phyloP scores from a whole-genome alignment of 2,797 vertebrate species.

The Corythornis leucogaster region DNA sequence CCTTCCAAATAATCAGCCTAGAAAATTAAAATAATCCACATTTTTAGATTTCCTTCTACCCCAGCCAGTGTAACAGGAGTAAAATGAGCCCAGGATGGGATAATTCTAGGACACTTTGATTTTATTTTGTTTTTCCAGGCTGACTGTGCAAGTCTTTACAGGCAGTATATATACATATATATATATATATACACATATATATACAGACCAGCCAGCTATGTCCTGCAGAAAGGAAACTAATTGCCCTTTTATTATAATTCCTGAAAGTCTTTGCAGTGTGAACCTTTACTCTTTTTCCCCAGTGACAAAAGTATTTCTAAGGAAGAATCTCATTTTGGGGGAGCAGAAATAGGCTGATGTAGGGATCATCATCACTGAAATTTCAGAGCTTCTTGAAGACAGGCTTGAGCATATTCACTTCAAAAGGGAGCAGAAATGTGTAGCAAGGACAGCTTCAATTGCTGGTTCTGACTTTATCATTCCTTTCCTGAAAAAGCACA shows the following conservation, averaged over 20 bases:
- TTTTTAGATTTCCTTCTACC: background rate
- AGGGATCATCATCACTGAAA: background rate
- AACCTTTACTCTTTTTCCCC: background rate
- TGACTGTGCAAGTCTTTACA: background rate
- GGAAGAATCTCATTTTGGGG: background rate
- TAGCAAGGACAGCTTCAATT: background rate
- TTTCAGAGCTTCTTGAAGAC: background rate
- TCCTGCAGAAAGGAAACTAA: too few species aligned
- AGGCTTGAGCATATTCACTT: background rate
- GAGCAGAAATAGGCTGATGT: background rate
- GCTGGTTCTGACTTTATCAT: background rate
- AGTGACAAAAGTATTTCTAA: background rate
- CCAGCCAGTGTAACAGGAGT: background rate
- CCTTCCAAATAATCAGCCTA: background rate
- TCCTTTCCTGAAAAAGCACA: background rate
- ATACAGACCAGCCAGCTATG: too few species aligned
- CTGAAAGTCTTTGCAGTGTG: background rate
- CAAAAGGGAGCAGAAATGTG: background rate
- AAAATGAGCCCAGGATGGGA: background rate
- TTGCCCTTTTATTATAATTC: background rate
- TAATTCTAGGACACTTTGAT: background rate
- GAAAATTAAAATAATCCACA: background rate
- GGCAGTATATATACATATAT: too few species aligned
- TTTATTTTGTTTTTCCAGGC: background rate
- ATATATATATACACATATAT: too few species aligned